Evolutionary conservation across 2,113 vertebrate genomes (phyloP), one percentile per base, ranked within the genome.

Genomic region (Oceanites oceanicus): DNA sequence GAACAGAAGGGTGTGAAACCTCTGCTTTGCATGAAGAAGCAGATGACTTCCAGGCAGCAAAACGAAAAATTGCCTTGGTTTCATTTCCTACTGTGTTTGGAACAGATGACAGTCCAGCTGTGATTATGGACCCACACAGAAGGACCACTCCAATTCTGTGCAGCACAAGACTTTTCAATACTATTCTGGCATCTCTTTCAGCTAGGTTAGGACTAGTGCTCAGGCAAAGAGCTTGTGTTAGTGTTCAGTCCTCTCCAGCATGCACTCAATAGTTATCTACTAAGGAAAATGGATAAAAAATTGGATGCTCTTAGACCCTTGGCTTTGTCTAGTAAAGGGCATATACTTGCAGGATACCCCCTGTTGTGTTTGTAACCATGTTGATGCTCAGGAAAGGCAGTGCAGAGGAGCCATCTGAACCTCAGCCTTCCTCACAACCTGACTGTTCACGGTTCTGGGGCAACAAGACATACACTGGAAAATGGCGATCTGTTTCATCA

Each of bases 1-100:
- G 86, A 96, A 90, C n/a, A 72, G 49, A 94, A 76, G 82, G 84
- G 97, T 97, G 97, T 97, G 97, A 98, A 98, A 98, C 98, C 98
- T 98, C 97, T 97, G 92, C 78, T 98, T 98, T 98, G 95, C 97
- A 97, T 98, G 86, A 90, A 94, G 83, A 81, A 50, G 79, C 91
- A 96, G 83, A 94, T 96, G 88, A 92, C 96, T 98, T 97, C 96
- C 95, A 97, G 81, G 83, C 95, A 98, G 83, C 47, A 96, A 92
- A 96, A 76, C 73, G 34, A 93, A 72, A 96, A 96, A 96, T 56
- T 25, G 74, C 53, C 77, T 81, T 87, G 14, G n/a, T 95, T 95
- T 96, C 30, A 45, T 72, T 88, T 94, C 92, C 44, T 52, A 56
- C 27, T 55, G 38, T 32, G 5, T 94, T 88, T 78, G 83, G 76